These are phyloP conservation scores for Platyrinchus mystaceus DNA, from an alignment of 2,797 vertebrate genomes.

Conservation along the genomic window DNA sequence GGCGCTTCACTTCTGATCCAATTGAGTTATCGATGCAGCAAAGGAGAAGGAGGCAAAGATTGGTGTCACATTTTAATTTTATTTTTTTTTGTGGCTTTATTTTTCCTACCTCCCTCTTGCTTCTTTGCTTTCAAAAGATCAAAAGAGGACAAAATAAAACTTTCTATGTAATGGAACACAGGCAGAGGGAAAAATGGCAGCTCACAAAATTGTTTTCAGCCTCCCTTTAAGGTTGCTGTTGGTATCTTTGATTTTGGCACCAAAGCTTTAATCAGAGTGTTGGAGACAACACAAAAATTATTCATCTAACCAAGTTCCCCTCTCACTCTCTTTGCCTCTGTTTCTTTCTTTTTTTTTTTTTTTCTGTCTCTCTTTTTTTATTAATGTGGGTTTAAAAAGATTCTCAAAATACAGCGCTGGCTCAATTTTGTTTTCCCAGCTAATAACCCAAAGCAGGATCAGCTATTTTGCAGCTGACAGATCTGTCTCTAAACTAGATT, in stretches of 20 bases:
- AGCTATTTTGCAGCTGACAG: conserved; percentile 69
- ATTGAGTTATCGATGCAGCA: conserved; percentile 52
- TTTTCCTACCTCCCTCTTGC: neutral
- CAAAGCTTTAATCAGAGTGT: conserved; percentile 73
- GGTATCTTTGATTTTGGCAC: conserved; percentile 73
- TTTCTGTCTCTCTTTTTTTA: conserved; percentile 30
- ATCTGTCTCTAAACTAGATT: conserved; percentile 50
- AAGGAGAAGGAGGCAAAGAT: conserved; percentile 48
- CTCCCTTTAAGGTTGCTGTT: conserved; percentile 66
- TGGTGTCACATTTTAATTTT: conserved; percentile 50
- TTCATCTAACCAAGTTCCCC: conserved; percentile 48
- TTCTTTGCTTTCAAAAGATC: conserved; percentile 71
- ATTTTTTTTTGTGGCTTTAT: neutral
- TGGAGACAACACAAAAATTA: conserved; percentile 63
- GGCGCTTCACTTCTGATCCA: conserved; percentile 32
- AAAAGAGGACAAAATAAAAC: conserved; percentile 68
- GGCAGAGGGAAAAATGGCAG: conserved; percentile 58
- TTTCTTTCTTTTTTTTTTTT: neutral
- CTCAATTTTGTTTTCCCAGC: conserved; percentile 68
- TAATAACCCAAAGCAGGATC: conserved; percentile 65
- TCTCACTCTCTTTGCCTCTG: neutral
- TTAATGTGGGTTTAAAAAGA: conserved; percentile 67
- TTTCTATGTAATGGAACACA: conserved; percentile 67
- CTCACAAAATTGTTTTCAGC: conserved; percentile 69
- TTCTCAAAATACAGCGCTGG: conserved; percentile 34